Percentiles rank a stretch among this genome's conserved stretches.
These are phyloP conservation scores for Drosophila hamatofila DNA, from an alignment of 2,888 invertebrate species.

Conservation along the genomic window DNA sequence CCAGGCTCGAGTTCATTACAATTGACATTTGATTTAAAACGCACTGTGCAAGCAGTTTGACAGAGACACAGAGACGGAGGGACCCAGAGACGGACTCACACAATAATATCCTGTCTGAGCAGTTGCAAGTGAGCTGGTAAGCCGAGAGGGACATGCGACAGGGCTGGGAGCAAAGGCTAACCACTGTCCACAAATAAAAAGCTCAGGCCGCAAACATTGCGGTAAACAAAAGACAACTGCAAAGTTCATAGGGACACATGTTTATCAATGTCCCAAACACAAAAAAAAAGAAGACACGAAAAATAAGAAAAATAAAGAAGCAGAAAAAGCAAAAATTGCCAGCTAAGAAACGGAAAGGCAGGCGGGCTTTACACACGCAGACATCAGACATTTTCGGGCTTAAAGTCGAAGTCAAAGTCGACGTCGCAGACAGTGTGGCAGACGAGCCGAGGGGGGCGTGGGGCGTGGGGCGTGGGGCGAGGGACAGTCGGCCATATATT, in stretches of 20 bases:
- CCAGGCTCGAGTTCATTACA: constrained; percentile 49
- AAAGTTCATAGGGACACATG: constrained; percentile 64
- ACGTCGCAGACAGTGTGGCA: constrained; percentile 41
- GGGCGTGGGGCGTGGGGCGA: not conserved
- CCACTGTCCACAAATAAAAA: constrained; percentile 57
- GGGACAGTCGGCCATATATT: constrained; percentile 42
- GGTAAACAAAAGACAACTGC: constrained; percentile 67
- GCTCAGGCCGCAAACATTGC: constrained; percentile 55
- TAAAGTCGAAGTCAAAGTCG: constrained; percentile 28
- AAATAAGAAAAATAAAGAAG: constrained; percentile 5
- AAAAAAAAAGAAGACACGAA: constrained; percentile 14
- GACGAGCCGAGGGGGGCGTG: constrained; percentile 10
- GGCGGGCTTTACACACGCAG: constrained; percentile 46
- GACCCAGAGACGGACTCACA: constrained; percentile 15
- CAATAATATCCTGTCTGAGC: constrained; percentile 63
- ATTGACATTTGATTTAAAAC: constrained; percentile 60
- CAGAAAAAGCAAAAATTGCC: constrained; percentile 18
- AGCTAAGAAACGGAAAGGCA: constrained; percentile 48
- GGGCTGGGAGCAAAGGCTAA: constrained; percentile 20
- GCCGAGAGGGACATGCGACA: constrained; percentile 15
- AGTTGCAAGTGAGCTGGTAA: constrained; percentile 50
- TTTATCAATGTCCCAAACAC: constrained; percentile 59
- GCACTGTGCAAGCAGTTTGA: constrained; percentile 32
- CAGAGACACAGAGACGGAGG: constrained; percentile 2
- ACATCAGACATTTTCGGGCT: constrained; percentile 59